Evolutionary conservation across 2,113 vertebrate species (phyloP).

Genomic region (Myotis davidii): DNA sequence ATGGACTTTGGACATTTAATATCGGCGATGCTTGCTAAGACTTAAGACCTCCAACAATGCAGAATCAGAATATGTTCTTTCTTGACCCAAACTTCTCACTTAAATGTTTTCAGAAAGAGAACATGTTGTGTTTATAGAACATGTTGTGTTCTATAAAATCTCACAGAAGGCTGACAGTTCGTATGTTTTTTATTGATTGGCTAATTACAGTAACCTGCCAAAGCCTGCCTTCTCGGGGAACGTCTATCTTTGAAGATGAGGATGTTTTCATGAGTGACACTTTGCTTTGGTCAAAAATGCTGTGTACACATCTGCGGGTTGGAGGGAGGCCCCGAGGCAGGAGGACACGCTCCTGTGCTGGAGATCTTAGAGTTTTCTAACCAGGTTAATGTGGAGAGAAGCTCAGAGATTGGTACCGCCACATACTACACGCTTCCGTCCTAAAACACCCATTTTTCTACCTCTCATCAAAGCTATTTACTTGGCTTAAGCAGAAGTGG

Average conservation of each 20-base stretch:
- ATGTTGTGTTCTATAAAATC: not conserved
- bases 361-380: not conserved
- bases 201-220: not conserved
- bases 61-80: conserved; percentile 35
- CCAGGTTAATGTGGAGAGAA: not conserved
- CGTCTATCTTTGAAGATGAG: not conserved
- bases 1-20: not conserved
- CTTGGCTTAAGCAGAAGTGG: not conserved
- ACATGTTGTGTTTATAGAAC: not conserved
- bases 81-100: not conserved
- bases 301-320: not conserved
- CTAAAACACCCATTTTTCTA: not conserved
- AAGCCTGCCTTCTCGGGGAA: not conserved
- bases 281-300: not conserved
- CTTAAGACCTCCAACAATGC: not conserved
- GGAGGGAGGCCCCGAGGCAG: not conserved
- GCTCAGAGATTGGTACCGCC: not conserved
- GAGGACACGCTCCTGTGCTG: too few relatives aligned
- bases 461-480: not conserved
- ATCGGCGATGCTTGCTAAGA: not conserved
- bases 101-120: conserved; percentile 43
- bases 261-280: not conserved
- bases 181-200: not conserved
- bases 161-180: not conserved
- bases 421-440: not conserved